These are phyloP conservation scores for Bradypus variegatus DNA, from an alignment of 2,797 vertebrate species.

Conservation along the genomic window DNA sequence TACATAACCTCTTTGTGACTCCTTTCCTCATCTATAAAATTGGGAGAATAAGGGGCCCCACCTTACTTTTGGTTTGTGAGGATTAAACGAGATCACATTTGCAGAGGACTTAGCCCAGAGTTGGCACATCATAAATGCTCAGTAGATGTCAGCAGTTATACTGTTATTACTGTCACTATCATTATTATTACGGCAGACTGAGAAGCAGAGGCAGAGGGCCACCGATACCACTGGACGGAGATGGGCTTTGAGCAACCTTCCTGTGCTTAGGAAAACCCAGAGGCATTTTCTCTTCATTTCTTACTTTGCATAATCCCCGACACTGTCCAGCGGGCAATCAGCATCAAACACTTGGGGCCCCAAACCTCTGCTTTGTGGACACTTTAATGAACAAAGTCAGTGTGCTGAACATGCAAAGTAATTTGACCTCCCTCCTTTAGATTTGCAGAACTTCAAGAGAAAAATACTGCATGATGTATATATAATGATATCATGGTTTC, in stretches of 20 bases:
- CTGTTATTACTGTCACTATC: too few relatives aligned
- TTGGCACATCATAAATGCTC: neutral
- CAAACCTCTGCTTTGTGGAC: neutral
- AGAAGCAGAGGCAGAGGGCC: neutral
- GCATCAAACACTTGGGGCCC: neutral
- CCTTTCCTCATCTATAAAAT: neutral
- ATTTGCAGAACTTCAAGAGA: neutral
- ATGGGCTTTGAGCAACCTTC: neutral
- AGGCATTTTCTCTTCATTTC: neutral
- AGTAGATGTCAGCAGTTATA: neutral
- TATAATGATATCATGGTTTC: neutral
- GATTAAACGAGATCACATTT: neutral
- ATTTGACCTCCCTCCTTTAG: neutral
- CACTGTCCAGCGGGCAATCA: neutral
- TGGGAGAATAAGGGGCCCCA: neutral
- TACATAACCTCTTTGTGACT: neutral
- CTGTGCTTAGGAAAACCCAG: neutral
- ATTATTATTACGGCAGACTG: neutral
- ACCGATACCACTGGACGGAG: neutral
- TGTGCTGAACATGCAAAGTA: neutral
- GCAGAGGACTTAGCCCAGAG: neutral
- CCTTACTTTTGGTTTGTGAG: neutral
- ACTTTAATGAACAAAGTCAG: neutral
- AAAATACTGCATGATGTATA: neutral
- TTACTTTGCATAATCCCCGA: neutral